A percentile compares a stretch with the other conserved stretches of the same genome.
These are phyloP conservation scores for Resseliella maxima DNA, from an alignment of 2,888 invertebrate genomes.

Conservation along the genomic window DNA sequence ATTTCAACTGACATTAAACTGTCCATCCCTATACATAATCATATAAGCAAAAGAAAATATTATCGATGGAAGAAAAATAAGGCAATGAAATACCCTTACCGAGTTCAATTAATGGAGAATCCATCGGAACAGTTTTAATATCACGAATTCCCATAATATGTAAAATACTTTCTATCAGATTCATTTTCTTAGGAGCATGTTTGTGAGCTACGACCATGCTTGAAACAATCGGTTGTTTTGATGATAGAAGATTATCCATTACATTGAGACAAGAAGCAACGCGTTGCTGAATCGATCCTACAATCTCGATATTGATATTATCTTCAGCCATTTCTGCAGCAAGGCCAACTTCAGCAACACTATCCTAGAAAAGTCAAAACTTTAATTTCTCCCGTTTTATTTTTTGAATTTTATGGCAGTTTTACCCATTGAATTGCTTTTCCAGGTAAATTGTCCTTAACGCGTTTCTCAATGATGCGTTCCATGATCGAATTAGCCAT, in stretches of 20 bases:
- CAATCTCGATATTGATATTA: constrained; percentile 75
- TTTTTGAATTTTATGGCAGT: constrained; percentile 62
- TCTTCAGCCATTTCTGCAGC: constrained; percentile 81
- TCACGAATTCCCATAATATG: constrained; percentile 77
- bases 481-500: constrained; percentile 93
- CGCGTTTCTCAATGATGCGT: constrained; percentile 82
- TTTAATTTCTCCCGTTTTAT: constrained; percentile 66
- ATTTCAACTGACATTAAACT: constrained; percentile 98
- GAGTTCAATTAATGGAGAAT: constrained; percentile 84
- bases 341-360: constrained; percentile 88
- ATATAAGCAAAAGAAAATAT: not conserved
- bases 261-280: constrained; percentile 84
- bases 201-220: constrained; percentile 92
- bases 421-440: constrained; percentile 91
- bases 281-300: constrained; percentile 87
- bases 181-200: constrained; percentile 72
- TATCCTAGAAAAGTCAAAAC: constrained; percentile 74
- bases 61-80: constrained; percentile 61
- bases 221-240: constrained; percentile 76
- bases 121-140: constrained; percentile 76
- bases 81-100: no score
- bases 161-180: constrained; percentile 79
- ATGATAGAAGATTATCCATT: constrained; percentile 79
- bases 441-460: constrained; percentile 77
- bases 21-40: constrained; percentile 86